Evolutionary conservation across 1,140 invertebrate species (phyloP), one percentile per base, ranked within the genome.

Genomic region (Drosophila kurseongensis): DNA sequence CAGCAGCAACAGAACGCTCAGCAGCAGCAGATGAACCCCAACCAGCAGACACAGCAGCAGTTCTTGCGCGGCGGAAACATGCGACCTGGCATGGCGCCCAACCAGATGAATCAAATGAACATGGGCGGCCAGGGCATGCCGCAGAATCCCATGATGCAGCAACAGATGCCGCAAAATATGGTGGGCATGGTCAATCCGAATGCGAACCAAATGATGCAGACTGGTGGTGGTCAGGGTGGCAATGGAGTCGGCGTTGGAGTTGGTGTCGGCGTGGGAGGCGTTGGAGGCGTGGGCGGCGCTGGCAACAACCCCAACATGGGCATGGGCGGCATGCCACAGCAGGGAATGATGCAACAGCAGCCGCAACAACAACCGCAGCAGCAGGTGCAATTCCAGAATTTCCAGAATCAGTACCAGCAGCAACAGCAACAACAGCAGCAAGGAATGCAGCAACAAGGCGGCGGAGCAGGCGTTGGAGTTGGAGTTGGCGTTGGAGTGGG

Each of bases 71-170:
- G 91, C 13, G 81, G 81, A 44, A 81, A 78, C 18, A 93, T 94
- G 92, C 93, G 92, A 14, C 73, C 73, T 1, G 93, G 90, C 8
- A 93, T 93, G 86, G 75, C 90, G 5, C 85, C 92, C 4, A 90
- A 83, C 56, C 92, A 92, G 91, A 93, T 93, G 91, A 91, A 92
- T 59, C 80, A 92, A 6, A 94, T 94, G 90, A 92, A 93, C 29
- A 94, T 94, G 92, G 91, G 92, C 4, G 93, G 75, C 29, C 77
- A 92, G 71, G 93, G 92, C 8, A 94, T 95, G 93, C 93, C 93
- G 12, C 93, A 90, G 60, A 92, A 91, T 41, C 72, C 80, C 0
- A 91, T 91, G 78, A 93, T 94, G 88, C 91, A 93, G n/a, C 94
- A 94, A 13, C 90, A 92, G 89, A 92, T 92, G 23, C 92, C 76